phyloP scores from a whole-genome alignment of 2,888 invertebrate species.

The Plagodis dolabraria region DNA sequence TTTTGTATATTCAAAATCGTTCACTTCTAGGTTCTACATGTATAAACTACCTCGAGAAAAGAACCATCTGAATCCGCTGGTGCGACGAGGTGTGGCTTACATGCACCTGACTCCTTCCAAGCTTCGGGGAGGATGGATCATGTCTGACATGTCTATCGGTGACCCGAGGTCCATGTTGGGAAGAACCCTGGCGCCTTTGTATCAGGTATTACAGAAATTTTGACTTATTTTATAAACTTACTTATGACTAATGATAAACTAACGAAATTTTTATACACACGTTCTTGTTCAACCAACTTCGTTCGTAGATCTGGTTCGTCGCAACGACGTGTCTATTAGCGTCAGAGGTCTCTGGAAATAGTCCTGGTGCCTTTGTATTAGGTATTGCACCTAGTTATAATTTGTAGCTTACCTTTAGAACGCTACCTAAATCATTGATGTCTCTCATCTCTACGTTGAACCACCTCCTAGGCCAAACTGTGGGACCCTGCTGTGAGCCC shows the following conservation, averaged over 20 bases:
- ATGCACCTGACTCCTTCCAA: constrained; percentile 88
- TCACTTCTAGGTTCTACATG: constrained; percentile 89
- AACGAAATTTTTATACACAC: not conserved
- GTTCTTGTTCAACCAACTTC: too few species aligned
- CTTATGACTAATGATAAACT: too few species aligned
- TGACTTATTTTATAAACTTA: too few species aligned
- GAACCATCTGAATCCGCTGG: constrained; percentile 77
- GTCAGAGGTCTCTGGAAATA: constrained; percentile 85
- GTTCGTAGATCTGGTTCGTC: too few species aligned
- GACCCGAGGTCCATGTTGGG: constrained; percentile 87
- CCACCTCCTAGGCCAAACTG: too few species aligned
- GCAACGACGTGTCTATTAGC: constrained; percentile 85
- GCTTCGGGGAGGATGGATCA: constrained; percentile 86
- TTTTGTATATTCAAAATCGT: too few species aligned
- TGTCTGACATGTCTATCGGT: constrained; percentile 87
- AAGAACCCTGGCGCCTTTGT: constrained; percentile 86
- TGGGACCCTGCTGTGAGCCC: too few species aligned
- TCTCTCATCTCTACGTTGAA: too few species aligned
- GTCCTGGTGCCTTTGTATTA: constrained; percentile 86
- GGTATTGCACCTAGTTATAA: too few species aligned
- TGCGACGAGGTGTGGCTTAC: constrained; percentile 88
- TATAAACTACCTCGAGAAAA: constrained; percentile 91
- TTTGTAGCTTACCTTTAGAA: too few species aligned
- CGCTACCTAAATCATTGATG: too few species aligned
- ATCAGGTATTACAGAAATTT: constrained; percentile 63